phyloP scores from a whole-genome alignment of 2,113 vertebrate genomes.

The Psittacus erithacus region DNA sequence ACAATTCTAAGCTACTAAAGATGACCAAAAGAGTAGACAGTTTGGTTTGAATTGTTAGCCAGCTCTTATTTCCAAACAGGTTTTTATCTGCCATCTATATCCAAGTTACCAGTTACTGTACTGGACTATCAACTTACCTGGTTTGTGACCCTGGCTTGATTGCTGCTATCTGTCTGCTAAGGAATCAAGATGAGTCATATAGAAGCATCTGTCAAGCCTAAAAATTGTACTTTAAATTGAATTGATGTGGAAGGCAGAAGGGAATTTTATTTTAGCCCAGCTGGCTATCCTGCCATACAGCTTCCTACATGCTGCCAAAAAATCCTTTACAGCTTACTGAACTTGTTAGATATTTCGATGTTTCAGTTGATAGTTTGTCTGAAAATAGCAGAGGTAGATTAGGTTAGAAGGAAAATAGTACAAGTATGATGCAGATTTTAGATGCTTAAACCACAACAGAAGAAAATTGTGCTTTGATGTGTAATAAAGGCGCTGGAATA shows the following conservation, averaged over 20 bases:
- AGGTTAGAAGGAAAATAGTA: neutral
- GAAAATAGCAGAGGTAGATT: constrained; percentile 29
- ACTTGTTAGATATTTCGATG: constrained; percentile 22
- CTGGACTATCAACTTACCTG: neutral
- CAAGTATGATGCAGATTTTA: neutral
- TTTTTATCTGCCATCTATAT: neutral
- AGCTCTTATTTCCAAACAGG: neutral
- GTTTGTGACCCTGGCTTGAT: neutral
- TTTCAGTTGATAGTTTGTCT: constrained; percentile 23
- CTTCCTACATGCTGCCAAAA: constrained; percentile 24
- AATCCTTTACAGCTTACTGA: constrained; percentile 47
- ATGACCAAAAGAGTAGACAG: neutral
- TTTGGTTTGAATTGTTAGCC: neutral
- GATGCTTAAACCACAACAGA: neutral
- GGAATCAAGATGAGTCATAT: constrained; percentile 42
- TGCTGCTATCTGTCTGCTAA: neutral
- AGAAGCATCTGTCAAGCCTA: constrained; percentile 41
- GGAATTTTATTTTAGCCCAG: constrained; percentile 19
- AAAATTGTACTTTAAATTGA: constrained; percentile 39
- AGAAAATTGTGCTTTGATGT: neutral
- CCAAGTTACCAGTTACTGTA: neutral
- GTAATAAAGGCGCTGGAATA: neutral
- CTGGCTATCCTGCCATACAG: constrained; percentile 19
- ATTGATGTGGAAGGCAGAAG: constrained; percentile 40
- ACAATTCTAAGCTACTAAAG: neutral